These are phyloP conservation scores for Oryzias woworae DNA, from an alignment of 2,113 vertebrate genomes.

Conservation along the genomic window DNA sequence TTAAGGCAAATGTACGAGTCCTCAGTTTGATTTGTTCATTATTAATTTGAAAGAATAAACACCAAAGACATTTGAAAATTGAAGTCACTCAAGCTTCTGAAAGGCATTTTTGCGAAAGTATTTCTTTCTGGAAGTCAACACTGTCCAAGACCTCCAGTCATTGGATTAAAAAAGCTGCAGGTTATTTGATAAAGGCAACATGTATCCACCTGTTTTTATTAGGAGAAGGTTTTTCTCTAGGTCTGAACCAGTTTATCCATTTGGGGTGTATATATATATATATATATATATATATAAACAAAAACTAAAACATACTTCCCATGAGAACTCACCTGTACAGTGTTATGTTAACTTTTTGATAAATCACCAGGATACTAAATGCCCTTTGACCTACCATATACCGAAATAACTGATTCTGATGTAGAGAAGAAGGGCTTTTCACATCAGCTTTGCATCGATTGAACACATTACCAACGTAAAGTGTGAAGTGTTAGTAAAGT, in stretches of 20 bases:
- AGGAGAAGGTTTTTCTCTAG: constrained; percentile 51
- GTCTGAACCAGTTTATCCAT: constrained; percentile 51
- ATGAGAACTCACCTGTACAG: too few relatives aligned
- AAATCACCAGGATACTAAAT: too few relatives aligned
- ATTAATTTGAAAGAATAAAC: constrained; percentile 50
- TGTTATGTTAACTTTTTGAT: too few relatives aligned
- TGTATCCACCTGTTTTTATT: constrained; percentile 27
- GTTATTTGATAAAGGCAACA: constrained; percentile 48
- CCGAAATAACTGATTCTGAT: too few relatives aligned
- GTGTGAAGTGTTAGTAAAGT: too few relatives aligned
- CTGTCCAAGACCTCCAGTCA: constrained; percentile 57
- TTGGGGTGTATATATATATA: constrained; percentile 26
- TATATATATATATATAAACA: too few relatives aligned
- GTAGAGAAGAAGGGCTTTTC: too few relatives aligned
- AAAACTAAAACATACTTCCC: too few relatives aligned
- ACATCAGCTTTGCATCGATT: too few relatives aligned
- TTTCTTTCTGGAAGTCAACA: constrained; percentile 50
- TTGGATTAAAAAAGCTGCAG: constrained; percentile 64
- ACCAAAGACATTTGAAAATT: constrained; percentile 64
- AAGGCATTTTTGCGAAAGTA: constrained; percentile 27
- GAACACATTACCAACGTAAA: too few relatives aligned
- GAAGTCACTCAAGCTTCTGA: constrained; percentile 46
- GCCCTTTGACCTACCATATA: too few relatives aligned
- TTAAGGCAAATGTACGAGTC: neutral
- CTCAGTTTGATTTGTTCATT: constrained; percentile 30